phyloP scores from a whole-genome alignment of 2,888 invertebrate genomes.

The Agonopterix heracliana region DNA sequence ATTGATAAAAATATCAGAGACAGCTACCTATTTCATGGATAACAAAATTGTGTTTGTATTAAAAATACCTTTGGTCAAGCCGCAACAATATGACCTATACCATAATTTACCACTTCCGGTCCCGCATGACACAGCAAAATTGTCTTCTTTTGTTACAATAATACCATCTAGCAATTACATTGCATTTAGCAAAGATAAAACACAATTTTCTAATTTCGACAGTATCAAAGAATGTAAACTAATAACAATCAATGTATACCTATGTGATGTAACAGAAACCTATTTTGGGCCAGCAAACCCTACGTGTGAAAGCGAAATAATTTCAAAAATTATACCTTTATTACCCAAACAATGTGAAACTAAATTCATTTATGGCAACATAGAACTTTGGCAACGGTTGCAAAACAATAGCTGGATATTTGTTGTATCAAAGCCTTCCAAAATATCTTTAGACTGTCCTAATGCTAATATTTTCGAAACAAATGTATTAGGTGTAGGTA shows the following conservation, averaged over 20 bases:
- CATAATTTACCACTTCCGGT: constrained; percentile 7
- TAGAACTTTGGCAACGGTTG: constrained; percentile 7
- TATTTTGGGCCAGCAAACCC: constrained; percentile 4
- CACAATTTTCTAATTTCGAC: constrained; percentile 7
- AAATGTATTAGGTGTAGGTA: not conserved
- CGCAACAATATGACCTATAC: not conserved
- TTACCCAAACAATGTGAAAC: constrained; percentile 6
- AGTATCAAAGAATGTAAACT: constrained; percentile 8
- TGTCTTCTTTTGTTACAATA: constrained; percentile 8
- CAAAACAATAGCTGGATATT: not conserved
- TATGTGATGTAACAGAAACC: constrained; percentile 5
- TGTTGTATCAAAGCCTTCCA: not conserved
- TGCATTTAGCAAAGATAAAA: constrained; percentile 10
- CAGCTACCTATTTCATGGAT: constrained; percentile 5
- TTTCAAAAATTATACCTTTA: constrained; percentile 5
- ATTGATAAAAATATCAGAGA: constrained; percentile 7
- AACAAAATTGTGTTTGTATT: constrained; percentile 8
- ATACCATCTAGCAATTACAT: constrained; percentile 11
- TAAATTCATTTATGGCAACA: constrained; percentile 6
- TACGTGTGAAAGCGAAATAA: constrained; percentile 10
- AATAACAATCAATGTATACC: not conserved
- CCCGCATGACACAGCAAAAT: not conserved
- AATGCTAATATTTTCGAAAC: not conserved
- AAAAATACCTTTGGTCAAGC: constrained; percentile 4
- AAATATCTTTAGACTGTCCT: not conserved